Evolutionary conservation across 37 sponge, comb jelly and placozoan species (phyloP), one percentile per base, ranked within the genome.

Genomic region (Beroe ovata): DNA sequence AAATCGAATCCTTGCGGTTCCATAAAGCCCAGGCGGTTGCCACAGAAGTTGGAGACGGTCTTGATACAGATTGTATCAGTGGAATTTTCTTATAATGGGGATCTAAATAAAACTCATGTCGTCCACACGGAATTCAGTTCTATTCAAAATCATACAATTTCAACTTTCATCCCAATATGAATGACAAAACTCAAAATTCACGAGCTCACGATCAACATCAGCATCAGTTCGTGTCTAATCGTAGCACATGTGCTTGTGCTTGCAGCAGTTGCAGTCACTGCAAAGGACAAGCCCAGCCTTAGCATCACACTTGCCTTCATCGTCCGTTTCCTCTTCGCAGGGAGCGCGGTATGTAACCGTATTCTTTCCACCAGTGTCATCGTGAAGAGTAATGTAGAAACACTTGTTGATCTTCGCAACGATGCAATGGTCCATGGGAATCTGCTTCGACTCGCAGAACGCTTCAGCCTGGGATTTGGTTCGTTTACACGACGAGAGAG

Each of bases 331-430:
- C 6, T 62, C 23, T 16, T 18, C 63, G 26, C 63, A 62, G 63
- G 63, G 63, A 23, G 26, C 26, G 28, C 21, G 21, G 3, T 28
- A 6, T 16, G 21, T 29, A 18, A 62, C 26, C 28, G 6, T 28
- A 23, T 16, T 62, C 63, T 62, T 6, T 20, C 26, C n/a, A 29
- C n/a, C 26, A 29, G 11, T 18, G 4, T 8, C n/a, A 23, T 16
- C 63, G 8, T 23, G 26, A 28, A 28, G 28, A 4, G n/a, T 18
- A 29, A 28, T 28, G 22, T 18, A 62, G 63, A 23, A 62, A n/a
- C 26, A 28, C 63, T 62, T 62, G 63, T 62, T 62, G 28, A 62
- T 62, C n/a, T 62, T 62, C 63, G 26, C n/a, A 20, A n/a, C n/a
- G n/a, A n/a, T n/a, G 59, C 59, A 58, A 11, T 58, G 16, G 11